Base-by-base conservation (phyloP, 1,140 invertebrate genomes). In the Zaprionus ornatus region DNA sequence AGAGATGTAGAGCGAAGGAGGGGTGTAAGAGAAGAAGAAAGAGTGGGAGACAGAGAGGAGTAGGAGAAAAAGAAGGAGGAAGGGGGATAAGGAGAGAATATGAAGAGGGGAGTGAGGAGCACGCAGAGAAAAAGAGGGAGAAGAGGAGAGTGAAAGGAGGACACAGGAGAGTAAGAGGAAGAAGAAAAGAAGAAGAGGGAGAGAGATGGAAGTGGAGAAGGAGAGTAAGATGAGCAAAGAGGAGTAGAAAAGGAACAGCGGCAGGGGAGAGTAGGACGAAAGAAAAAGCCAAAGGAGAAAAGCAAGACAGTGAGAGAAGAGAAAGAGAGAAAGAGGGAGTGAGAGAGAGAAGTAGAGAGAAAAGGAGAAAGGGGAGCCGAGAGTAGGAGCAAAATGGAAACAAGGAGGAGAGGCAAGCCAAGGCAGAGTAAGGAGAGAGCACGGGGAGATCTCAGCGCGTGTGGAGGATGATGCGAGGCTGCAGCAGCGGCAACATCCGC, bases 401-500 rank as follows among this genome's bases (percentile, higher is more conserved):
- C 3, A 32, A 10, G 29, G 3, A 32, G 29, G 9, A 32, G 9
- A 32, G 15, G 1, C n/a, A 15, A 7, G 37, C 15, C 37, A 40
- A n/a, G 15, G 15, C 2, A n/a, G 15, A 7, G 15, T n/a, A 6
- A 40, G 15, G 4, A 7, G 6, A 40, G 0, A 40, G 15, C 1
- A 7, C 7, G 37, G 2, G 37, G 15, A n/a, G 40, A 45, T 17
- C 40, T n/a, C 6, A 9, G 0, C 2, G n/a, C 6, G n/a, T n/a
- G 54, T 56, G 54, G 23, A 56, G 54, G 54, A 21, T 56, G 54
- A 56, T n/a, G 54, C n/a, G 23, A 32, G 62, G 60, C 50, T 56
- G 57, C 23, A 60, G 59, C 45, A 66, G 40, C 40, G 2, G 40
- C 40, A 6, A 21, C 66, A 74, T 78, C 78, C 73, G 74, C 75